Conservation (phyloP, 2,113 vertebrate genomes). For the Marmota monax region DNA sequence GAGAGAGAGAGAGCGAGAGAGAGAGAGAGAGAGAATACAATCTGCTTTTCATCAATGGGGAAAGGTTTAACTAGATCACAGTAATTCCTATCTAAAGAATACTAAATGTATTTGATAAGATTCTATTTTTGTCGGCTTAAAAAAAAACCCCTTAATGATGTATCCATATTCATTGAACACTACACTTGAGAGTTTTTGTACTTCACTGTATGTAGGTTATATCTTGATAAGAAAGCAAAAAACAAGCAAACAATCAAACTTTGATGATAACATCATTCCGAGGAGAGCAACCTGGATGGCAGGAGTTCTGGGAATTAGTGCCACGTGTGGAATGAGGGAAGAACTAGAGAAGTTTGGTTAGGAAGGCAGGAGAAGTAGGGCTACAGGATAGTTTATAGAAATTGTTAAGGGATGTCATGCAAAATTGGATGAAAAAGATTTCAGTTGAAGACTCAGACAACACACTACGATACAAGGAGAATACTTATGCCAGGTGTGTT, state of each 20-base stretch:
- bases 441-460: background rate
- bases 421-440: background rate
- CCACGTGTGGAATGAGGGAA: background rate
- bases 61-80: background rate
- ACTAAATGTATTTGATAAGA: background rate
- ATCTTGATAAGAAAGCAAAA: background rate
- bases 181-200: background rate
- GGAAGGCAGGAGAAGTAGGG: background rate
- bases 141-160: background rate
- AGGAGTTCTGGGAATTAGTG: background rate
- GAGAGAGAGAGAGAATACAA: background rate
- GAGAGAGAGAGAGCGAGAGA: background rate
- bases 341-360: background rate
- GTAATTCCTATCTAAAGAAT: background rate
- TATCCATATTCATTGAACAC: background rate
- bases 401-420: background rate
- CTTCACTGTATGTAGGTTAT: conserved; percentile 48
- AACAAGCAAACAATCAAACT: background rate
- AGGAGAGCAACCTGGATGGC: background rate
- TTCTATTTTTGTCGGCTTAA: background rate
- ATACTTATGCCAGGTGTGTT: background rate
- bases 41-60: background rate
- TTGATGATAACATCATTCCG: background rate
- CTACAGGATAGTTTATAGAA: background rate
- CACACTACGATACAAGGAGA: background rate